A percentile compares a stretch with the other conserved stretches of the same genome.
Evolutionary conservation across 2,113 vertebrate genomes (phyloP).

Genomic region (Mesoclemmys tuberculata): DNA sequence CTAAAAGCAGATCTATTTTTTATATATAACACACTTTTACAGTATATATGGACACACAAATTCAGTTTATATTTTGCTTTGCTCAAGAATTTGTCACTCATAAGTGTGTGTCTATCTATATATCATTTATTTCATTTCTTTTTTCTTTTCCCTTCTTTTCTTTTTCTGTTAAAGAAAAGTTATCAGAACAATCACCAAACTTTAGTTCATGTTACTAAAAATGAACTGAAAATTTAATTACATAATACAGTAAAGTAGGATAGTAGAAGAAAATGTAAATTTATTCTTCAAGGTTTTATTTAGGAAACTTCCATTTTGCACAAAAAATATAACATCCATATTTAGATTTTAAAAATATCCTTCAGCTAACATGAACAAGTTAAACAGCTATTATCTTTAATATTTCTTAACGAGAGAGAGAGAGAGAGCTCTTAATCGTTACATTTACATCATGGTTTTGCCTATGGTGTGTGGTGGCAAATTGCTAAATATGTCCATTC

Average conservation of each 20-base stretch:
- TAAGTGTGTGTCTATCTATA: slow-evolving; percentile 81
- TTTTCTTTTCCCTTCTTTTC: slow-evolving; percentile 67
- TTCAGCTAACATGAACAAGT: slow-evolving; percentile 66
- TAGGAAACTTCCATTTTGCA: slow-evolving; percentile 70
- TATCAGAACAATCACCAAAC: slow-evolving; percentile 90
- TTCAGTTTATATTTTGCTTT: slow-evolving; percentile 71
- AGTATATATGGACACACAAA: slow-evolving; percentile 72
- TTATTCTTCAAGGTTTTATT: slow-evolving; percentile 51
- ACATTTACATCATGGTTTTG: slow-evolving; percentile 69
- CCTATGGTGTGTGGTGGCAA: slow-evolving; percentile 77
- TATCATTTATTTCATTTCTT: slow-evolving; percentile 84
- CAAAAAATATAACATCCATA: slow-evolving; percentile 58
- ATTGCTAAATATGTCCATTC: slow-evolving; percentile 64
- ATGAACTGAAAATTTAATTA: slow-evolving; percentile 75
- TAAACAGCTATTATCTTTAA: slow-evolving; percentile 59
- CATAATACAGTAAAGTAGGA: slow-evolving; percentile 65
- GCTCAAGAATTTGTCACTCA: slow-evolving; percentile 76
- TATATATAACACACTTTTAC: slow-evolving; percentile 48
- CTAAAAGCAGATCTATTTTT: slow-evolving; percentile 67
- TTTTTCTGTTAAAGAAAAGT: slow-evolving; percentile 89
- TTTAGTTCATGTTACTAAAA: slow-evolving; percentile 88
- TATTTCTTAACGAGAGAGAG: slow-evolving; percentile 37
- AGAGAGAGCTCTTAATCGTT: slow-evolving; percentile 74
- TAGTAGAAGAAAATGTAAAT: slow-evolving; percentile 60
- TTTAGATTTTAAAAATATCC: slow-evolving; percentile 65